A percentile compares a stretch with the other conserved stretches of the same genome.
Conservation (phyloP, 2,888 invertebrate species). For the Archips crataeganus region DNA sequence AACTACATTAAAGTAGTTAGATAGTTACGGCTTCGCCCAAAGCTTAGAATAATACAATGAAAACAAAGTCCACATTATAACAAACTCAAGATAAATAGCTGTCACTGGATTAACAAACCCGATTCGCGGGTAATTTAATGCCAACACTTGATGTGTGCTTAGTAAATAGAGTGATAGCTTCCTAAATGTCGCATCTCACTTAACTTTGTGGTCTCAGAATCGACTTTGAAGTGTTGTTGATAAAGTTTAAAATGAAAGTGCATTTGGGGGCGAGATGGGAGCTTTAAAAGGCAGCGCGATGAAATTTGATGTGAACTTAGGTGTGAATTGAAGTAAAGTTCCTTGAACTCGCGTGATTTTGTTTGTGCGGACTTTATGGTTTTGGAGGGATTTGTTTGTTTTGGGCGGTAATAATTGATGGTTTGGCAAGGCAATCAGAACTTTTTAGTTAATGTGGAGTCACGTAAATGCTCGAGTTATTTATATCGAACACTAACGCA, state of each 20-base stretch:
- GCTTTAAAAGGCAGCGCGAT: background rate
- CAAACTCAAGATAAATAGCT: constrained; percentile 11
- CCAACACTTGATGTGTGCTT: constrained; percentile 41
- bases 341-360: constrained; percentile 28
- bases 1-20: too few species aligned
- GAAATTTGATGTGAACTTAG: constrained; percentile 29
- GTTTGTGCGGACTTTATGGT: constrained; percentile 26
- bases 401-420: background rate
- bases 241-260: constrained; percentile 3
- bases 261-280: background rate
- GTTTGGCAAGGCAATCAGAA: background rate
- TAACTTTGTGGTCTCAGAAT: background rate
- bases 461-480: too few species aligned
- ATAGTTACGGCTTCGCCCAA: background rate
- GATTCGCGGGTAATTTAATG: constrained; percentile 44
- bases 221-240: background rate
- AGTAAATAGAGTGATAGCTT: constrained; percentile 19
- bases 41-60: background rate
- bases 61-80: constrained; percentile 15
- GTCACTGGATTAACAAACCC: constrained; percentile 34
- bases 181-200: constrained; percentile 7
- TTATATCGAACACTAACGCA: too few species aligned
- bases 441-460: background rate
- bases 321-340: constrained; percentile 37
- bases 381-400: constrained; percentile 18